Base-by-base conservation (phyloP, 2,888 invertebrate species). In the Xestia rhomboidea region DNA sequence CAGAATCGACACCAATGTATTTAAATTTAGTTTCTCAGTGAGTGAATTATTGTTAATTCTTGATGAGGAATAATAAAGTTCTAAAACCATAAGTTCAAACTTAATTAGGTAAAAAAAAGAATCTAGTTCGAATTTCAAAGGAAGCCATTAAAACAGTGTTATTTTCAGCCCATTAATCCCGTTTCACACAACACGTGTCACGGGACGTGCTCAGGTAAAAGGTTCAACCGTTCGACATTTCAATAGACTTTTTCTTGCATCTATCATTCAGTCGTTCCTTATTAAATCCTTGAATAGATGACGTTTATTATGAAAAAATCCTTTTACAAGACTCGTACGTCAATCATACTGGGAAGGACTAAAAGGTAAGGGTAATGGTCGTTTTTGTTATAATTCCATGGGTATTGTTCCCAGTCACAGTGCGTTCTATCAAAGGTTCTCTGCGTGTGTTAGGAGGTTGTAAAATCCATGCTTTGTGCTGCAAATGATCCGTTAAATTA, bases 401-500 rank as follows among this genome's bases (percentile, higher is more conserved):
- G 90, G 85, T 89, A 92, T 93, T 93, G 92, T 95, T 89, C 79
- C 64, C 90, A 85, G 62, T 82, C 87, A 87, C 89, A 86, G 88
- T 83, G 85, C 87, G 90, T 90, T 89, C 86, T 88, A 89, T 91
- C 83, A 88, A 82, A 77, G 76, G 75, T 75, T 88, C 88, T 83
- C 86, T 83, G 86, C 86, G 86, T 87, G 88, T 86, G 88, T 89
- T 83, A 75, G 41, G 68, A 68, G 62, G 72, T 80, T 82, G 76
- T 90, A 90, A 92, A 90, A 79, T 86, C 87, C 74, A 69, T 73
- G 82, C 85, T 91, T 94, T 95, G 92, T 94, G 84, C 77, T 77
- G 79, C 89, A 93, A 95, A 95, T 94, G 92, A 92, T 90, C 93
- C 93, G 91, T 93, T 91, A 94, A 95, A 95, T 95, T 91, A 92